These are phyloP conservation scores for Pygocentrus nattereri DNA, from an alignment of 2,797 vertebrate species.

Conservation along the genomic window DNA sequence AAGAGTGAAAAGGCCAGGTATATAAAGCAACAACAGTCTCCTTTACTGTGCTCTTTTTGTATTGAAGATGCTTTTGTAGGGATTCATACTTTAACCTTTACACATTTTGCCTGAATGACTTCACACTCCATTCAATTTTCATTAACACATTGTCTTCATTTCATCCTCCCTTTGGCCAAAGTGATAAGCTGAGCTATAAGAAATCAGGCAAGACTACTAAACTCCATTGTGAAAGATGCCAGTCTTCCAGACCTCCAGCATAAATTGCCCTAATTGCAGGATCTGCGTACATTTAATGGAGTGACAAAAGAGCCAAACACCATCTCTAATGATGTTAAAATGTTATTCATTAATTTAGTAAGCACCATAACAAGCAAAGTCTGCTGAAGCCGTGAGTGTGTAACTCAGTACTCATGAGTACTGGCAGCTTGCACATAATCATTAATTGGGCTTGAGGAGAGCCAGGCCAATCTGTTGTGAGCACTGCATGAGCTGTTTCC, in stretches of 20 bases:
- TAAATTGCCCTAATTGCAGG: conserved; percentile 14
- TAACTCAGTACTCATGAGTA: conserved; percentile 12
- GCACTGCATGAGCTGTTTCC: background rate
- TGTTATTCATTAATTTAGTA: background rate
- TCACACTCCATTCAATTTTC: too few relatives aligned
- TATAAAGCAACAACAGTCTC: too few relatives aligned
- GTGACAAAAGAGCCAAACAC: background rate
- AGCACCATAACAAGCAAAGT: background rate
- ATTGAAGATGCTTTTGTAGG: too few relatives aligned
- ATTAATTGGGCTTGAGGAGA: conserved; percentile 13
- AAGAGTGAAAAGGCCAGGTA: too few relatives aligned
- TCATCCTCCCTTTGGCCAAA: background rate
- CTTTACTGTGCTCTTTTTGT: too few relatives aligned
- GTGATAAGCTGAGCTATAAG: background rate
- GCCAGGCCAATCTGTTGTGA: conserved; percentile 10
- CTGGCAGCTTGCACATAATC: conserved; percentile 12
- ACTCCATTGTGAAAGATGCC: background rate
- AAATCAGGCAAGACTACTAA: background rate
- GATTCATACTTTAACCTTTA: too few relatives aligned
- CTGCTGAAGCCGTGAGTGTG: conserved; percentile 27
- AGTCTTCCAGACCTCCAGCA: conserved; percentile 2
- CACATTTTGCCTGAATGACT: too few relatives aligned
- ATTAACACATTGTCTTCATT: too few relatives aligned
- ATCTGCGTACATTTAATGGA: background rate
- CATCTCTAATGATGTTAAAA: conserved; percentile 6